These are phyloP conservation scores for Mesaphorura yosii DNA, from an alignment of 1,140 invertebrate genomes.

Conservation along the genomic window DNA sequence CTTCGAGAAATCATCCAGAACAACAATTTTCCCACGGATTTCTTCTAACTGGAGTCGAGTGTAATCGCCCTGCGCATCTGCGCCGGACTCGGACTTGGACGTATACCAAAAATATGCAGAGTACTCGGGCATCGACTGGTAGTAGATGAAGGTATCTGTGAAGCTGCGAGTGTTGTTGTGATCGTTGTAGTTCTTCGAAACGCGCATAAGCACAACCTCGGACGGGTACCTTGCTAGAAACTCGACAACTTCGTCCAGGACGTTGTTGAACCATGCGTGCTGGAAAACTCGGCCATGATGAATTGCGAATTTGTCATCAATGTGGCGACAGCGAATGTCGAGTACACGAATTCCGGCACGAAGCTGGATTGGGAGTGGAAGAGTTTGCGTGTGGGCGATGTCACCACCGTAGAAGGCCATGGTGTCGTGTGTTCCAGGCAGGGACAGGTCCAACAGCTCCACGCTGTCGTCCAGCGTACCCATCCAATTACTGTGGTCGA, in stretches of 20 bases:
- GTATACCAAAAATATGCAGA: background rate
- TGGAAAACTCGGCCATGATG: constrained; percentile 2
- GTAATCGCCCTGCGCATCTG: too few relatives aligned
- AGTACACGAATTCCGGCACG: constrained; percentile 1
- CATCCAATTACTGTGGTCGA: too few relatives aligned
- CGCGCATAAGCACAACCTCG: background rate
- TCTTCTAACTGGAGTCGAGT: background rate
- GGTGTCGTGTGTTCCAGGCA: constrained; percentile 4
- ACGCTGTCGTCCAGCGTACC: background rate
- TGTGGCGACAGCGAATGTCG: constrained; percentile 4
- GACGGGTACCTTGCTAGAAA: background rate
- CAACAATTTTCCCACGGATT: constrained; percentile 3
- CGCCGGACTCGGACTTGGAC: too few relatives aligned
- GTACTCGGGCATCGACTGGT: background rate
- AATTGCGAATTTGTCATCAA: constrained; percentile 1
- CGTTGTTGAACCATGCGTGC: background rate
- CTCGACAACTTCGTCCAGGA: background rate
- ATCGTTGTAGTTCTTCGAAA: background rate
- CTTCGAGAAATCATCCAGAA: background rate
- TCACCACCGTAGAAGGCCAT: background rate
- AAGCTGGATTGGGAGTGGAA: background rate
- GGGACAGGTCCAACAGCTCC: background rate
- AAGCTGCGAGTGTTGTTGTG: background rate
- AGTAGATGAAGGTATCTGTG: background rate
- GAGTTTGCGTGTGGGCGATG: background rate